Evolutionary conservation across 2,113 vertebrate genomes (phyloP).

Genomic region (Pomatostomus ruficeps): DNA sequence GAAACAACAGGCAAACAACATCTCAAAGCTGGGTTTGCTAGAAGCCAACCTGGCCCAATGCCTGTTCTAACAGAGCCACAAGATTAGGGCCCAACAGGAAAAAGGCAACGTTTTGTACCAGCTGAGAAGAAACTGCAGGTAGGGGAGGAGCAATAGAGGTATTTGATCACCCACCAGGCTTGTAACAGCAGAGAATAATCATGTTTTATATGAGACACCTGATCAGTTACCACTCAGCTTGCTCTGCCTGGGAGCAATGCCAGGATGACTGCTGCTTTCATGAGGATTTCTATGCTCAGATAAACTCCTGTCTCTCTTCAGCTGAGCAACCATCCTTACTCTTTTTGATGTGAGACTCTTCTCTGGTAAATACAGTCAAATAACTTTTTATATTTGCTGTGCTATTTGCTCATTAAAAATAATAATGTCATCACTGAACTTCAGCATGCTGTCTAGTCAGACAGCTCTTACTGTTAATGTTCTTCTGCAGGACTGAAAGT

Average conservation of each 20-base stretch:
- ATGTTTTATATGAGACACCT: not conserved
- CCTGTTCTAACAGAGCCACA: not conserved
- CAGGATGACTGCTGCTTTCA: not conserved
- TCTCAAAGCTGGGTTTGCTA: not conserved
- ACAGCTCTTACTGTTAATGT: not conserved
- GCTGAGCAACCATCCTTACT: not conserved
- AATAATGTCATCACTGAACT: not conserved
- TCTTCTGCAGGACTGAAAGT: not conserved
- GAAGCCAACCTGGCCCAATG: not conserved
- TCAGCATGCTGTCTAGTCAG: not conserved
- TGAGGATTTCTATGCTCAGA: not conserved
- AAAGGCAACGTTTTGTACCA: not conserved
- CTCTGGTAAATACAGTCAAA: not conserved
- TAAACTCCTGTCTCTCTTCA: not conserved
- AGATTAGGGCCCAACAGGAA: not conserved
- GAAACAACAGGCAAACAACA: not conserved
- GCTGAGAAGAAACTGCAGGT: not conserved
- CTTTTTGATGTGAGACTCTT: not conserved
- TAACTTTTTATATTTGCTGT: not conserved
- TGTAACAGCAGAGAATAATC: not conserved
- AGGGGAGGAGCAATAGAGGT: not conserved
- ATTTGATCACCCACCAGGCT: not conserved
- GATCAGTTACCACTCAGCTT: not conserved
- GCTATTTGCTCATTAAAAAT: not conserved
- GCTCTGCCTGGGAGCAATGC: not conserved